These are phyloP conservation scores for Vandiemenella viatica DNA, from an alignment of 2,888 invertebrate genomes.

Conservation along the genomic window DNA sequence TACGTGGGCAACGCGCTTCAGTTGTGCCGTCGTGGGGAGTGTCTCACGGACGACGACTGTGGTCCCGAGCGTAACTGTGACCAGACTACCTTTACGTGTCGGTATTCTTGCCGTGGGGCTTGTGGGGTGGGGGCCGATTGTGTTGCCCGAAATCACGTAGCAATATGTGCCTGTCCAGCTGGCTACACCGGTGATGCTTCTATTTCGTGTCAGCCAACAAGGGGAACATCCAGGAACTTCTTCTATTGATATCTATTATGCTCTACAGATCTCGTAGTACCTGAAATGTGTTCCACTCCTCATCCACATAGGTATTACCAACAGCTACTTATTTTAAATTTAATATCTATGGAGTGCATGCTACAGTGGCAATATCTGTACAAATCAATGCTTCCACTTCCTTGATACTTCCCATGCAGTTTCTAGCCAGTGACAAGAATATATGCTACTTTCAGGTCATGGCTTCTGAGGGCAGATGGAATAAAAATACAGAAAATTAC, in stretches of 20 bases:
- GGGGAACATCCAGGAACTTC: background rate
- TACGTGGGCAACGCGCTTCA: background rate
- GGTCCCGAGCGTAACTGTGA: background rate
- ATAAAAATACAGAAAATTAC: no score
- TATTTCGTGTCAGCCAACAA: background rate
- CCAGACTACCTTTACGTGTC: background rate
- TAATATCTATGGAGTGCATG: no score
- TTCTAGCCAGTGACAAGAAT: no score
- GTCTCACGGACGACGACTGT: background rate
- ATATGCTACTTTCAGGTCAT: no score
- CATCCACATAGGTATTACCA: no score
- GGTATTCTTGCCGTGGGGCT: background rate
- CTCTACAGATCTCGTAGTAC: no score
- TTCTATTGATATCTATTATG: background rate
- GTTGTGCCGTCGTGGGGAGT: background rate
- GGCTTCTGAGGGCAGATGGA: no score
- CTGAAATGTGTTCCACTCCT: no score
- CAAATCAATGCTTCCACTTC: no score
- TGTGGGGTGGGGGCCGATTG: background rate
- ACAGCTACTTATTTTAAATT: no score
- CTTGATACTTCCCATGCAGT: no score
- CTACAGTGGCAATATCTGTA: no score
- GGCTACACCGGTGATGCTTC: background rate
- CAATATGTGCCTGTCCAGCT: background rate
- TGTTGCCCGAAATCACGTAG: background rate